Evolutionary conservation across 2,888 invertebrate genomes (phyloP), one percentile per base, ranked within the genome.

Genomic region (Mesoligia furuncula): DNA sequence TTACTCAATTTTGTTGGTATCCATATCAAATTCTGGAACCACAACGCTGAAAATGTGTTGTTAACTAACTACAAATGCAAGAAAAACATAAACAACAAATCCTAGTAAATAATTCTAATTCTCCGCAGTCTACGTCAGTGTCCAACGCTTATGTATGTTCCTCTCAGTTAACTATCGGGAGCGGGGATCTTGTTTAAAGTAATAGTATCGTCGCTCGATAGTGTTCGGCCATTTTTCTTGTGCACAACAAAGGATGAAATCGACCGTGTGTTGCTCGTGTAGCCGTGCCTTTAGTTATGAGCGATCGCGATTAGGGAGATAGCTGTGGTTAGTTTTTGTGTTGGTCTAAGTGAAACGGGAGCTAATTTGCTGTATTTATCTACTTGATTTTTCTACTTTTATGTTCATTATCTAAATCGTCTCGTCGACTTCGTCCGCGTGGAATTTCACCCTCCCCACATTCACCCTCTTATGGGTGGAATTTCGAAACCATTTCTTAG

Each of bases 161-260:
- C 79, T 77, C 82, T 79, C 81, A 65, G 80, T 71, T 73, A 77
- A 75, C 81, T 92, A 93, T 93, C 94, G 80, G 81, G 73, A 86
- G 87, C 89, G 85, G 87, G 88, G 86, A 93, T 93, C 94, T 92
- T 91, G 93, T 93, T 93, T 91, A 90, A 90, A 92, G 93, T 93
- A 93, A 92, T 93, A 93, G 92, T 94, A 95, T 95, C 95, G 91
- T 86, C 83, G 83, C 81, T 87, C 89, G 94, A 94, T 94, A 93
- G 92, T 92, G 93, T 91, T 90, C 89, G 91, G 90, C 93, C 94
- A 95, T 95, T 95, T 95, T 95, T 95, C 95, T 95, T 94, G 91
- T 79, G 87, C 86, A 90, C 92, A 94, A 95, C 95, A 95, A 95
- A 94, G 94, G 95, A 93, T 92, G 92, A 92, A 95, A 94, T 94